Evolutionary conservation across 2,113 vertebrate genomes (phyloP).

Genomic region (Eonycteris spelaea): DNA sequence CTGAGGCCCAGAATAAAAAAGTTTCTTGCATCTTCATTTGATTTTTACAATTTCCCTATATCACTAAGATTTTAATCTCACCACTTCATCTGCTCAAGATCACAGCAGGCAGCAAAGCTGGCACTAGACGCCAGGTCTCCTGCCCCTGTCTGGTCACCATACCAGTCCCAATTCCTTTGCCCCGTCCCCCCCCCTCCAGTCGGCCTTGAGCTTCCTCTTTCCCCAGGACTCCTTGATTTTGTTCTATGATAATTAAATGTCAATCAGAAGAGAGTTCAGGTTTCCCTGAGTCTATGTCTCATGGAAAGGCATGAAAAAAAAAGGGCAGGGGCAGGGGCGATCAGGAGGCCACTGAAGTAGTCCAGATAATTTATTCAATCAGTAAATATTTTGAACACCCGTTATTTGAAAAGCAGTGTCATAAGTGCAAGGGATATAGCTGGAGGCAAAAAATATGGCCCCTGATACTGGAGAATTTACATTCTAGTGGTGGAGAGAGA

Average conservation of each 20-base stretch:
- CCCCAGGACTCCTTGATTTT: neutral
- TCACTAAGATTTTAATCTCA: neutral
- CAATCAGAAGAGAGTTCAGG: neutral
- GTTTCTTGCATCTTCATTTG: neutral
- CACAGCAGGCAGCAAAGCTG: neutral
- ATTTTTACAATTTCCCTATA: neutral
- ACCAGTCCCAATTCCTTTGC: neutral
- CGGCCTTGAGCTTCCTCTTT: neutral
- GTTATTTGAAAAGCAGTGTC: constrained; percentile 10
- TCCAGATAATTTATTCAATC: neutral
- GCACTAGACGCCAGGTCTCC: neutral
- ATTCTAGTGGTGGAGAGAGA: neutral
- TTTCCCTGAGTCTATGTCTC: neutral
- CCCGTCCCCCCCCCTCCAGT: neutral
- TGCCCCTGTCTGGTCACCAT: neutral
- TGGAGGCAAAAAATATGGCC: neutral
- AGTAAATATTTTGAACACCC: neutral
- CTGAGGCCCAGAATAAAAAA: neutral
- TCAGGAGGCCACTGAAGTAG: neutral
- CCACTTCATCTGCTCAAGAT: neutral
- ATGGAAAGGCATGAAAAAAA: neutral
- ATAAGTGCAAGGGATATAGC: neutral
- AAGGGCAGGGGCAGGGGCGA: neutral
- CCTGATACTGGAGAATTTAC: neutral
- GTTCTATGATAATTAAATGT: neutral